Percentiles rank a stretch among this genome's conserved stretches.
phyloP scores from a whole-genome alignment of 1,140 invertebrate genomes.

The Glossosoma conforme region DNA sequence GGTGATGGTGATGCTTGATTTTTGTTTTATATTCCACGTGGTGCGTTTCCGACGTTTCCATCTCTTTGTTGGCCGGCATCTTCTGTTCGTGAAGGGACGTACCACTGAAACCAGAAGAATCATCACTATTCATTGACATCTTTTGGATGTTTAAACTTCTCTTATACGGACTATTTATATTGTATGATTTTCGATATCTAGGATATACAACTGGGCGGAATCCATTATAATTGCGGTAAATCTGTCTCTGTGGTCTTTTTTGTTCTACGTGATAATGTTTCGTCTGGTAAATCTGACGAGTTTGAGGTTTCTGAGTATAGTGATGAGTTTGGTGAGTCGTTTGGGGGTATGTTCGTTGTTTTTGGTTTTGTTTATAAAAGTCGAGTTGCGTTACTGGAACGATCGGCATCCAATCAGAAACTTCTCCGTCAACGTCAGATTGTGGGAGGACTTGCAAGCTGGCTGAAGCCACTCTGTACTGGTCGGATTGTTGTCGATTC shows the following conservation, averaged over 20 bases:
- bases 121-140: conserved; percentile 12
- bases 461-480: neutral
- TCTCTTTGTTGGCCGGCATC: conserved; percentile 2
- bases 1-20: conserved; percentile 58
- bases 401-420: conserved; percentile 19
- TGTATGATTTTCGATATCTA: neutral
- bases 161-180: conserved; percentile 6
- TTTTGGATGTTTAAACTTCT: conserved; percentile 2
- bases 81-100: neutral
- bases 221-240: neutral
- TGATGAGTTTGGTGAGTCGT: neutral
- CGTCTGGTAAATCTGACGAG: conserved; percentile 3
- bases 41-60: conserved; percentile 10
- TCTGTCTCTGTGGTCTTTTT: conserved; percentile 7
- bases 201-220: neutral
- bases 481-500: conserved; percentile 8
- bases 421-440: neutral
- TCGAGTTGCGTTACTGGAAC: conserved; percentile 9
- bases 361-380: too few relatives aligned
- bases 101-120: conserved; percentile 28
- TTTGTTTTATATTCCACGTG: conserved; percentile 39
- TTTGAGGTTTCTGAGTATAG: neutral
- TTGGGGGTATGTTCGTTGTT: too few relatives aligned
- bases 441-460: conserved; percentile 1
- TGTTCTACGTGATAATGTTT: conserved; percentile 6